Base-by-base conservation (phyloP, 2,888 invertebrate species). In the Silvanus unidentatus region DNA sequence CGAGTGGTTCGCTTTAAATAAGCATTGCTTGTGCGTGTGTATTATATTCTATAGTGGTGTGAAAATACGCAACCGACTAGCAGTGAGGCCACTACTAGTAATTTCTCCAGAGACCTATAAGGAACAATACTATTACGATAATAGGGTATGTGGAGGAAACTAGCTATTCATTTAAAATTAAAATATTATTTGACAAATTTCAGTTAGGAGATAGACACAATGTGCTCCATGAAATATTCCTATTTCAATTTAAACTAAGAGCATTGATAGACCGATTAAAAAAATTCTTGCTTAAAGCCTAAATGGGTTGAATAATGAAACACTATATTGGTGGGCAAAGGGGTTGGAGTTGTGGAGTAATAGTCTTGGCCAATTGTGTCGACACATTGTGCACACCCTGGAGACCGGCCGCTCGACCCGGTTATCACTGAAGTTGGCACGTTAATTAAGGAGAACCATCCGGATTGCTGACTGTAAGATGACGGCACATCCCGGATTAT, bases 351-450 rank as follows among this genome's bases (percentile, higher is more conserved):
- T 40, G 34, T 44, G 29, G 35, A 45, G 40, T 14, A 41, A 42
- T 38, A 34, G 42, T n/a, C 45, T 28, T 6, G 28, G 34, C 32
- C 45, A 42, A 46, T 46, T 43, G 39, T 39, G 36, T 16, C 38
- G 43, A 43, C 39, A 42, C 40, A 37, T 43, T 39, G 29, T 22
- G 13, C 34, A 16, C 38, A 39, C 46, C 46, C 46, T 22, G 32
- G 46, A 41, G 46, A 39, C 39, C 39, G 47, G 47, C 15, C 45
- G 46, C 48, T 34, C 45, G 50, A 45, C 47, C 44, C 43, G 40
- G 57, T 57, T 59, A 59, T 58, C 53, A 55, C 59, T 58, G 57
- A 58, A 57, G 57, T 58, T 59, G 59, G 59, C 59, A 59, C 59
- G 57, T 59, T 59, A 59, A 59, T 59, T 59, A 59, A 55, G 56